Evolutionary conservation across 2,113 vertebrate genomes (phyloP), one percentile per base, ranked within the genome.

Genomic region (Austrofundulus limnaeus): DNA sequence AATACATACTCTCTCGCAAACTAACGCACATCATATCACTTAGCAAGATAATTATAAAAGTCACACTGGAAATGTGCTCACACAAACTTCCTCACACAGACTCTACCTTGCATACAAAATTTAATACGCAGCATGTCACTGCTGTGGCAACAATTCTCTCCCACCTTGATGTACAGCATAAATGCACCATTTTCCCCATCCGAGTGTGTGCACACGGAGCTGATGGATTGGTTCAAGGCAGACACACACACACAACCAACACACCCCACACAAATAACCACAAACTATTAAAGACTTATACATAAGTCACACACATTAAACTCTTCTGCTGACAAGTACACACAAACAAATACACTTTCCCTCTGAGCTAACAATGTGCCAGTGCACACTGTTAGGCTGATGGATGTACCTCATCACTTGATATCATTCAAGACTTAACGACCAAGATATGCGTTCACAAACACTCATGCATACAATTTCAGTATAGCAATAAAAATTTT

Each of bases 31-130:
- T 58, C 67, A 48, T 52, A 48, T 70, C 61, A 52, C 50, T 55
- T 52, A 70, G 14, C 38, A 42, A 73, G 39, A 64, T 55, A 28
- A 81, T 77, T 74, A 67, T 58, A 53, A 34, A 52, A 43, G 55
- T 62, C 61, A 66, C 55, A 50, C 38, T 19, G 23, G 43, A 54
- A 39, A 47, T 60, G 21, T 51, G 20, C 20, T 50, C 59, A 66
- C 16, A 62, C 25, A 17, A 16, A 37, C 14, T 4, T 34, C 28
- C 58, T 41, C 48, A 58, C 24, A 50, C 14, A 52, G 54, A 51
- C 20, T 49, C 61, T 41, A 71, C 42, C 63, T 47, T 31, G 28
- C 2, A 12, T 39, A 11, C 19, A n/a, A 9, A 58, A 48, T 53
- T 48, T 0, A n/a, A 43, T 37, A 49, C 45, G 70, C 11, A 62